Evolutionary conservation across 2,888 invertebrate species (phyloP).

Genomic region (Zaprionus bogoriensis): DNA sequence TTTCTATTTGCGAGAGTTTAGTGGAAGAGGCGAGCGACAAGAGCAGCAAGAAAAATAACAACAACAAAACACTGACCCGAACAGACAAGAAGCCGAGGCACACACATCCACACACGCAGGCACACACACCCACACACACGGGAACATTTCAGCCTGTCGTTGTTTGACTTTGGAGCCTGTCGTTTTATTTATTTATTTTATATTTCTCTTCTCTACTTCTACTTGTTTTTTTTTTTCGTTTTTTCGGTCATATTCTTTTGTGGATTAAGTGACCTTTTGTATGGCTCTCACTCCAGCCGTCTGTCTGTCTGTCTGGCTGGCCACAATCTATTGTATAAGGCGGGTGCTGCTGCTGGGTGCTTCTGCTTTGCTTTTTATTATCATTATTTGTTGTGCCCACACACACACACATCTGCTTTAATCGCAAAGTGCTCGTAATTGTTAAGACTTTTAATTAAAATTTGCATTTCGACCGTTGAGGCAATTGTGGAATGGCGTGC

Average conservation of each 20-base stretch:
- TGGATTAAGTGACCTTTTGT: slow-evolving; percentile 48
- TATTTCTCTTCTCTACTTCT: slow-evolving; percentile 1
- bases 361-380: background rate
- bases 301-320: slow-evolving; percentile 14
- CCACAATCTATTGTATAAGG: slow-evolving; percentile 6
- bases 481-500: no score
- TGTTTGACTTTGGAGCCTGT: slow-evolving; percentile 16
- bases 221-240: background rate
- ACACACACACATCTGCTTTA: slow-evolving; percentile 19
- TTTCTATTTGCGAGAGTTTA: slow-evolving; percentile 7
- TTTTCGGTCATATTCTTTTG: slow-evolving; percentile 32
- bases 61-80: slow-evolving; percentile 16
- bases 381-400: slow-evolving; percentile 28
- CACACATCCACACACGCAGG: background rate
- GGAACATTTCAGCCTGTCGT: slow-evolving; percentile 1
- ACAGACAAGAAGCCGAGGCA: slow-evolving; percentile 4
- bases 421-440: slow-evolving; percentile 9
- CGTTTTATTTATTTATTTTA: slow-evolving; percentile 26
- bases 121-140: background rate
- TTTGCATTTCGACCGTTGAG: slow-evolving; percentile 1
- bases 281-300: no score
- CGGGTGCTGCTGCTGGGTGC: background rate
- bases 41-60: background rate
- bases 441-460: slow-evolving; percentile 39
- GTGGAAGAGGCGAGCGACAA: no score